A percentile compares a stretch with the other conserved stretches of the same genome.
Conservation (phyloP, 2,113 vertebrate species). For the Gallinago paraguaiae region DNA sequence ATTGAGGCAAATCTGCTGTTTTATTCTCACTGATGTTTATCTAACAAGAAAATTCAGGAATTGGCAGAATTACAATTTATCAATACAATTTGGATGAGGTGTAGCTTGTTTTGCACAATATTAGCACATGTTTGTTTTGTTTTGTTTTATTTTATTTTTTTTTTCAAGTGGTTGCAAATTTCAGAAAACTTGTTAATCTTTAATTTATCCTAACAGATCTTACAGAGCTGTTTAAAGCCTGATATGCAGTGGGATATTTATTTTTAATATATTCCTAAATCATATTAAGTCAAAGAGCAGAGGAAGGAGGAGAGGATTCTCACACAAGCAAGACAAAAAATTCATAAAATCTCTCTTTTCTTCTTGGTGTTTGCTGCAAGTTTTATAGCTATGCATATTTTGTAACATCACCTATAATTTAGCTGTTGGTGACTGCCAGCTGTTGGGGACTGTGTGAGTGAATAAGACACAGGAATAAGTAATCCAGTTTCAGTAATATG, state of each 20-base stretch:
- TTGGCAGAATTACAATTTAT: background rate
- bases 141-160: no score
- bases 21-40: background rate
- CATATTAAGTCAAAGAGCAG: background rate
- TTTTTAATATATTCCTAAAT: background rate
- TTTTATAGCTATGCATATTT: background rate
- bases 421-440: background rate
- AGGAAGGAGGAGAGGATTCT: background rate
- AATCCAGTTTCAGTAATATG: background rate
- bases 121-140: background rate
- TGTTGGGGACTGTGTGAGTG: background rate
- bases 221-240: background rate
- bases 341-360: background rate
- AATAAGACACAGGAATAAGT: background rate
- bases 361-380: background rate
- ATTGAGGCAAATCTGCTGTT: background rate
- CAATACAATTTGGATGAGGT: background rate
- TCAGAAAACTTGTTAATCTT: background rate
- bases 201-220: background rate
- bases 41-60: background rate
- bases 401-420: background rate
- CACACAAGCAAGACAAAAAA: background rate
- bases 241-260: background rate
- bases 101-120: background rate
- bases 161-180: background rate